Percentiles rank a stretch among this genome's conserved stretches.
These are phyloP conservation scores for Notospermus geniculatus DNA, from an alignment of 1,140 invertebrate species.

Conservation along the genomic window DNA sequence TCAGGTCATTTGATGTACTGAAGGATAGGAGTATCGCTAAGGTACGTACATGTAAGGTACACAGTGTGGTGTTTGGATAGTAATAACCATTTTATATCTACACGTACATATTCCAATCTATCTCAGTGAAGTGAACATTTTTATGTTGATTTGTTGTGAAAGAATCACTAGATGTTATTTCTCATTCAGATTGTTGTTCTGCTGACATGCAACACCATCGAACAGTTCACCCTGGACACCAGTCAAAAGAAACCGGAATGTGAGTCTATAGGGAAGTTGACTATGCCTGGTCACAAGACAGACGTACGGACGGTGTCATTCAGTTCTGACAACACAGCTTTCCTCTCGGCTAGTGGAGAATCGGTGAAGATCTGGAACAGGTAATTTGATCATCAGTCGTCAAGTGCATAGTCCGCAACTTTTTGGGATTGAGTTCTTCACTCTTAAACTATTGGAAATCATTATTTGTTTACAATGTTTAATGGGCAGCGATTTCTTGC, in stretches of 20 bases:
- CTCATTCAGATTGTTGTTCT: slow-evolving; percentile 49
- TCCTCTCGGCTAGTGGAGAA: slow-evolving; percentile 79
- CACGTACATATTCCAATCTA: too few species aligned
- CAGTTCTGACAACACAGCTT: slow-evolving; percentile 71
- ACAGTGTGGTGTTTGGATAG: too few species aligned
- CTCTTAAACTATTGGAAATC: not conserved
- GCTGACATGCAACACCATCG: slow-evolving; percentile 57
- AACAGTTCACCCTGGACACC: slow-evolving; percentile 57
- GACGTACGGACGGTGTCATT: slow-evolving; percentile 84
- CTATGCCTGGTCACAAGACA: slow-evolving; percentile 77
- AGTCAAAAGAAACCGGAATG: slow-evolving; percentile 58
- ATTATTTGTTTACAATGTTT: too few species aligned
- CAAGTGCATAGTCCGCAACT: not conserved
- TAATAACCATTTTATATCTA: too few species aligned
- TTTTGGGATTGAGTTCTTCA: not conserved
- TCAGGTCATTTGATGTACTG: too few species aligned
- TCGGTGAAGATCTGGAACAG: slow-evolving; percentile 93
- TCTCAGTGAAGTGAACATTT: too few species aligned
- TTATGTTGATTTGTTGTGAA: too few species aligned
- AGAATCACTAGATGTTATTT: slow-evolving; percentile 35
- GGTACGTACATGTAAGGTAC: slow-evolving; percentile 22
- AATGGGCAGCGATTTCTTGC: slow-evolving; percentile 35
- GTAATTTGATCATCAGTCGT: slow-evolving; percentile 46
- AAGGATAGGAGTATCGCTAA: not conserved
- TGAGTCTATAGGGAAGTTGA: slow-evolving; percentile 60